These are phyloP conservation scores for Zaprionus africanus DNA, from an alignment of 1,140 invertebrate species.

Conservation along the genomic window DNA sequence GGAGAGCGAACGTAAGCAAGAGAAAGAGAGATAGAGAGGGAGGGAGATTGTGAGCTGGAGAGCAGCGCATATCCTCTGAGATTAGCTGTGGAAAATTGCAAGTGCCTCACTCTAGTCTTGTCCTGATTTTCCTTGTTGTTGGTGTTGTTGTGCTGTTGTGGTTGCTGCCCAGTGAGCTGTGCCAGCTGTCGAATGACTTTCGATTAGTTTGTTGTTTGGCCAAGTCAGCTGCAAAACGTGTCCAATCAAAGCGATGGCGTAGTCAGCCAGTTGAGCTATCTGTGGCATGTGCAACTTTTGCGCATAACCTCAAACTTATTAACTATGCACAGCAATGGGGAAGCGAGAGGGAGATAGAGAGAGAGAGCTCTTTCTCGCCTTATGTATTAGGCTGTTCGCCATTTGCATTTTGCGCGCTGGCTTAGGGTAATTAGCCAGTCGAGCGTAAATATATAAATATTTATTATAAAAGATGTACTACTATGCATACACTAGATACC, in stretches of 20 bases:
- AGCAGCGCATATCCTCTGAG: slow-evolving; percentile 60
- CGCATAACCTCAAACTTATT: slow-evolving; percentile 13
- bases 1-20: neutral
- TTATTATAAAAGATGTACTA: slow-evolving; percentile 3
- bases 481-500: neutral
- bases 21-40: neutral
- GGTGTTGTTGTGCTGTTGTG: slow-evolving; percentile 8
- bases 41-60: neutral
- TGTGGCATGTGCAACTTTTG: neutral
- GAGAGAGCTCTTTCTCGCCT: neutral
- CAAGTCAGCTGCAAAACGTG: slow-evolving; percentile 45
- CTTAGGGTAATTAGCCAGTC: slow-evolving; percentile 44
- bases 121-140: slow-evolving; percentile 2
- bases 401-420: slow-evolving; percentile 5
- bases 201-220: slow-evolving; percentile 60
- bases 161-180: slow-evolving; percentile 56
- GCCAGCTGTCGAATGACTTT: slow-evolving; percentile 55
- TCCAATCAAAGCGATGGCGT: slow-evolving; percentile 31
- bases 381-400: neutral
- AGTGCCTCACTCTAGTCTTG: slow-evolving; percentile 9
- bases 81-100: slow-evolving; percentile 69
- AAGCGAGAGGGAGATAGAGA: neutral
- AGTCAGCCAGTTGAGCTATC: neutral
- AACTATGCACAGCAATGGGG: neutral
- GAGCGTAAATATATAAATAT: slow-evolving; percentile 34